phyloP scores from a whole-genome alignment of 53 echinoderm and acorn worm species.

The Echinometra lucunter region DNA sequence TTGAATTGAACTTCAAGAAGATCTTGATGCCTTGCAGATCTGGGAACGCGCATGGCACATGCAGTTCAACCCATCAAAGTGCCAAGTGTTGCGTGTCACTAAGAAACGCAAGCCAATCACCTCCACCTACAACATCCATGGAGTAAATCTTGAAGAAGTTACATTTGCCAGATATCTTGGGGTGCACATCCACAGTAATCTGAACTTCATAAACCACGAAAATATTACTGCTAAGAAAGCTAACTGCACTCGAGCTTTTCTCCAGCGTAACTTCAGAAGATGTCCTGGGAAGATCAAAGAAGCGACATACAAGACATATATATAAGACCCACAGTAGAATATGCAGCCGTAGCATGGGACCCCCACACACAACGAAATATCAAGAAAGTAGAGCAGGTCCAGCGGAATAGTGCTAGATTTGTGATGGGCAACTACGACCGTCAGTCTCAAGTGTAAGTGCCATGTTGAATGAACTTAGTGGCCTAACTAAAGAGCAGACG shows the following conservation, averaged over 20 bases:
- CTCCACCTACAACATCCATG: neutral
- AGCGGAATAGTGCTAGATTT: neutral
- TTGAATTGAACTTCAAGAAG: slow-evolving; percentile 43
- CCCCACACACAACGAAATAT: slow-evolving; percentile 45
- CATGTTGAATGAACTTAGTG: neutral
- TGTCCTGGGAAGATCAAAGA: slow-evolving; percentile 65
- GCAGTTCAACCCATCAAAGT: slow-evolving; percentile 62
- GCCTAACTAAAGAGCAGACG: neutral
- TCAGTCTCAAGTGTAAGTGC: neutral
- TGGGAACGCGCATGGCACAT: neutral
- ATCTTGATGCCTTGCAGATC: neutral
- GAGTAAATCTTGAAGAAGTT: neutral
- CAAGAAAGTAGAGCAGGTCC: slow-evolving; percentile 21
- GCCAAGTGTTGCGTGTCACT: slow-evolving; percentile 64
- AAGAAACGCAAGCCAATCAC: slow-evolving; percentile 46
- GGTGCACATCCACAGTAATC: slow-evolving; percentile 17
- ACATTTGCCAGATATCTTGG: slow-evolving; percentile 70
- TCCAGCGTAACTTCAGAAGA: slow-evolving; percentile 56
- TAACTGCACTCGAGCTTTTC: slow-evolving; percentile 54
- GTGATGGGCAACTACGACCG: neutral
- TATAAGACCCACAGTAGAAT: slow-evolving; percentile 29
- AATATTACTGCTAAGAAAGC: slow-evolving; percentile 61
- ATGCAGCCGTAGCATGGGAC: slow-evolving; percentile 65
- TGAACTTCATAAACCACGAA: slow-evolving; percentile 66
- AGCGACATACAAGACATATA: slow-evolving; percentile 62